Evolutionary conservation across 2,113 vertebrate species (phyloP), one percentile per base, ranked within the genome.

Genomic region (Notarius lentiginosus): DNA sequence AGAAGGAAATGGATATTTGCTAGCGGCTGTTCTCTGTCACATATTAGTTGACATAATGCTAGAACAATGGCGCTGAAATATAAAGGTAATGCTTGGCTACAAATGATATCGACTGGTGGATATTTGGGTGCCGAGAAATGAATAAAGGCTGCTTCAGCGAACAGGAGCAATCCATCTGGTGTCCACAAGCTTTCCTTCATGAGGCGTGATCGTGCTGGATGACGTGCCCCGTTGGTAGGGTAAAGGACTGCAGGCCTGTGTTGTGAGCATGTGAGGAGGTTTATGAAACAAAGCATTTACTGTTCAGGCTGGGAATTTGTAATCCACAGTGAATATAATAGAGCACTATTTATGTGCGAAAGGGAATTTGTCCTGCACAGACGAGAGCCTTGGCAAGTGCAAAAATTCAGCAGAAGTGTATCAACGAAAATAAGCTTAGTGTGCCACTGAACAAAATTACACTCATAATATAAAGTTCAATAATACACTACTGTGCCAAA

Each of bases 301-400:
- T 87, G 86, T 87, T 87, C 80, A 65, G 70, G 56, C 70, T 11
- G 47, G 49, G 55, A 63, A 61, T 87, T 87, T 56, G 86, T 47
- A 76, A 49, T 83, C 56, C 58, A 24, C 5, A 73, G 51, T 34
- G 68, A 87, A 65, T 66, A 77, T 49, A 83, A 87, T 75, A 83
- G 72, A 76, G 68, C 34, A 53, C 20, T 77, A 65, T 83, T 83
- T 66, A 83, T 51, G 30, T 51, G 11, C 4, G 79, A 27, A 72
- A 75, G 68, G 80, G 58, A 76, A 34, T 83, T 65, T 76, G 86
- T 75, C 34, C 66, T 73, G 55, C 53, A 30, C 85, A 49, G 34
- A 75, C 66, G 60, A 76, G 73, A 79, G 41, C 24, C 53, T 68
- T 79, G n/a, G 49, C 65, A 60, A 68, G 51, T 70, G 8, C 47